phyloP scores from a whole-genome alignment of 1,140 invertebrate genomes.

The Drosophila pandora region DNA sequence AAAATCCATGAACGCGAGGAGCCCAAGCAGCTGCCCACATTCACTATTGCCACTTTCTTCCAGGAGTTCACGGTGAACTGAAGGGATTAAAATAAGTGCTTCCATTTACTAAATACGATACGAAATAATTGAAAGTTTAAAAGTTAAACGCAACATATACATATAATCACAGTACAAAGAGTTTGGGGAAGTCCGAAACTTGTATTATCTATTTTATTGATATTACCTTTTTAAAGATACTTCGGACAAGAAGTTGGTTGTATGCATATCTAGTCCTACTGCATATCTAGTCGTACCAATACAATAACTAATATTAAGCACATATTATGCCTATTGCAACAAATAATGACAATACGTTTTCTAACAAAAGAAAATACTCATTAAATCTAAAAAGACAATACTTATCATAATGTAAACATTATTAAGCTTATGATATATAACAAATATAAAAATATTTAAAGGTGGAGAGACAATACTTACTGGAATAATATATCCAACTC shows the following conservation, averaged over 20 bases:
- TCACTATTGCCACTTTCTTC: constrained; percentile 9
- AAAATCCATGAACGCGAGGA: constrained; percentile 47
- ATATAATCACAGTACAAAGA: not conserved
- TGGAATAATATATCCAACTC: not conserved
- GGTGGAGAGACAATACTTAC: not conserved
- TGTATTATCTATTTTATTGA: not conserved
- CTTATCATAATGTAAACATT: not conserved
- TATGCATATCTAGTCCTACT: not conserved
- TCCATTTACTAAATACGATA: not conserved
- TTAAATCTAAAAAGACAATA: not conserved
- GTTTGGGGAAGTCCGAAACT: not conserved
- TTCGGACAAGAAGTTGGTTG: not conserved
- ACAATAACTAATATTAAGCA: not conserved
- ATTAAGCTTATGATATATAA: too few relatives aligned
- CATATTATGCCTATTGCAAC: not conserved
- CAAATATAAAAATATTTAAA: not conserved
- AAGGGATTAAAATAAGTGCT: not conserved
- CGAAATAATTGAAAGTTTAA: not conserved
- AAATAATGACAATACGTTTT: not conserved
- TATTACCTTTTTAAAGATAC: not conserved
- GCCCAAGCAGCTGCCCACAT: not conserved
- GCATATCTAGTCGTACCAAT: not conserved
- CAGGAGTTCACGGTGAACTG: not conserved
- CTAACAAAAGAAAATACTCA: too few relatives aligned
- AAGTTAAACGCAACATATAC: not conserved